Conservation (phyloP, 2,797 vertebrate species). For the Sebastes itinus region DNA sequence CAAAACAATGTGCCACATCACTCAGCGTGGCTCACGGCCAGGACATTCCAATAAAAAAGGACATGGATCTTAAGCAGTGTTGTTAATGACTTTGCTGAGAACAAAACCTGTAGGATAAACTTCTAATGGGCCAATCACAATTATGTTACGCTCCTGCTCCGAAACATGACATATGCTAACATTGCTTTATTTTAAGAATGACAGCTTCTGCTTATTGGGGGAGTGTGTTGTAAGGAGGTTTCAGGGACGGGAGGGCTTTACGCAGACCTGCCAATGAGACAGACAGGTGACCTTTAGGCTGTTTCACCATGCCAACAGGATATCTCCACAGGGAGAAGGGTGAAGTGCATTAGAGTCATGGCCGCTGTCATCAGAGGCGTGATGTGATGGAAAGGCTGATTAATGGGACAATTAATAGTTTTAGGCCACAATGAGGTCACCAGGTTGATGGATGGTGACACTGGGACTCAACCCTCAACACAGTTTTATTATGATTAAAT, state of each 20-base stretch:
- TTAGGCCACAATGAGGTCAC: constrained; percentile 1
- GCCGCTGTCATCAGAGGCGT: not conserved
- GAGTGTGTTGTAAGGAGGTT: not conserved
- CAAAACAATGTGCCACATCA: not conserved
- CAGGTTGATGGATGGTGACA: not conserved
- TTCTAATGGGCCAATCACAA: too few relatives aligned
- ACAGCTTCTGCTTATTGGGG: not conserved
- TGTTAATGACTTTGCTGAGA: too few relatives aligned
- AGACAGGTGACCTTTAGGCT: constrained; percentile 40
- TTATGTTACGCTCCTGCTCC: not conserved
- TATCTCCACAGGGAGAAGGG: constrained; percentile 12
- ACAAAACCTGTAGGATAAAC: too few relatives aligned
- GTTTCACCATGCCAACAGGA: constrained; percentile 18
- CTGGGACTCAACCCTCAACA: not conserved
- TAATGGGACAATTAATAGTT: constrained; percentile 28
- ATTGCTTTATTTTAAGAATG: not conserved
- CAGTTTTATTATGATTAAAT: not conserved
- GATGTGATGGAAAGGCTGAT: constrained; percentile 29
- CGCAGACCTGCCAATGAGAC: not conserved
- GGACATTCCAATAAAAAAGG: too few relatives aligned
- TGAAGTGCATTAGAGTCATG: constrained; percentile 18
- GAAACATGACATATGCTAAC: not conserved
- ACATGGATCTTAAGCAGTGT: too few relatives aligned
- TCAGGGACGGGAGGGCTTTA: not conserved
- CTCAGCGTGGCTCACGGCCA: too few relatives aligned